These are phyloP conservation scores for Anhinga anhinga DNA, from an alignment of 2,113 vertebrate species.

Conservation along the genomic window DNA sequence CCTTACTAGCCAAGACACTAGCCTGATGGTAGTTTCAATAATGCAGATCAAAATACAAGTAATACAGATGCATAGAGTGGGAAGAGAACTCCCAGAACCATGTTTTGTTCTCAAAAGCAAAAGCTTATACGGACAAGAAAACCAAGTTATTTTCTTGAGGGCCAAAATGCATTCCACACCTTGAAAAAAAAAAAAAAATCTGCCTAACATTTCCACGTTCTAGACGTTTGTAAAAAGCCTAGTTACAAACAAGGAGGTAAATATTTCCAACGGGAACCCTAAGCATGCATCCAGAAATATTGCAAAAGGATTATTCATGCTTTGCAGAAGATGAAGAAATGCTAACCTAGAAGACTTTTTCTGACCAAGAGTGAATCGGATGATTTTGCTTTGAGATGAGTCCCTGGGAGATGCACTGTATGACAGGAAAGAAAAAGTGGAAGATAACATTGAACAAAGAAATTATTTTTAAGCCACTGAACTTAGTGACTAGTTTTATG, in stretches of 20 bases:
- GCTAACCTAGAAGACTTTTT: constrained; percentile 99
- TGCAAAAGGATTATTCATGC: constrained; percentile 71
- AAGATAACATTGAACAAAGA: constrained; percentile 70
- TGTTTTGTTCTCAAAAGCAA: constrained; percentile 28
- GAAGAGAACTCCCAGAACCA: constrained; percentile 44
- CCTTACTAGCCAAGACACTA: not conserved
- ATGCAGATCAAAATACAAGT: not conserved
- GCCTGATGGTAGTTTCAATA: not conserved
- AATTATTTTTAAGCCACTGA: not conserved
- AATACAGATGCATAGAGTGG: not conserved
- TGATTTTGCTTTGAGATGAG: constrained; percentile 95
- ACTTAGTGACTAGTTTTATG: not conserved
- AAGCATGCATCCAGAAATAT: constrained; percentile 54
- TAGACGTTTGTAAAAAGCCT: not conserved
- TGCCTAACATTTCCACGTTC: not conserved
- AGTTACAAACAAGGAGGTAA: not conserved
- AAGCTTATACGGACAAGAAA: not conserved
- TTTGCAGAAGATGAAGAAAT: constrained; percentile 66
- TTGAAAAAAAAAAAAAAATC: not conserved
- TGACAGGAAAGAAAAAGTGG: constrained; percentile 74
- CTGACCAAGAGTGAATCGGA: constrained; percentile 97
- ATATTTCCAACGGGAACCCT: not conserved
- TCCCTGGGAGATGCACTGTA: constrained; percentile 86
- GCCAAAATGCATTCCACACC: not conserved
- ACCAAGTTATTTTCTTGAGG: not conserved